Conservation (phyloP, 2,888 invertebrate species). For the Cosmopolites sordidus region DNA sequence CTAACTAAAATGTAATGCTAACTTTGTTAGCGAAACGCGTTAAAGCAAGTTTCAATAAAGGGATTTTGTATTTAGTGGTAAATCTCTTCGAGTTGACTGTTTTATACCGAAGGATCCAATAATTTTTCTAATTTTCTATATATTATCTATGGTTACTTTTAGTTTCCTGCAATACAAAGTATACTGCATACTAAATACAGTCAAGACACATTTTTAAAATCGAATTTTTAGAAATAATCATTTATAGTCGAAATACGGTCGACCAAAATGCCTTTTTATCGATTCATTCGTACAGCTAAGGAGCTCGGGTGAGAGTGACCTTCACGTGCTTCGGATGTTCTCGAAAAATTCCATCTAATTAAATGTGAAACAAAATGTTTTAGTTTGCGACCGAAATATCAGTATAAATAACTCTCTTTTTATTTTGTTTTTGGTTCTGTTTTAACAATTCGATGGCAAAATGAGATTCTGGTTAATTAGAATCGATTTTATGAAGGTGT, state of each 20-base stretch:
- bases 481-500: neutral
- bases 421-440: conserved; percentile 7
- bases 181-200: too few relatives aligned
- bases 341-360: conserved; percentile 25
- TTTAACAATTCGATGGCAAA: conserved; percentile 20
- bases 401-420: conserved; percentile 21
- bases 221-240: too few relatives aligned
- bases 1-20: too few relatives aligned
- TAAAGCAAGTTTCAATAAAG: too few relatives aligned
- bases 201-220: too few relatives aligned
- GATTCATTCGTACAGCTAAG: neutral
- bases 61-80: too few relatives aligned
- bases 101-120: too few relatives aligned
- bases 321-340: conserved; percentile 18
- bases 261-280: neutral
- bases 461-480: conserved; percentile 20
- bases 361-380: conserved; percentile 20
- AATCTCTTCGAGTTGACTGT: too few relatives aligned
- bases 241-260: neutral
- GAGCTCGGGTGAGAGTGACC: conserved; percentile 5
- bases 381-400: conserved; percentile 21
- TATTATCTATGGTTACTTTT: too few relatives aligned
- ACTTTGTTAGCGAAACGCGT: too few relatives aligned
- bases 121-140: too few relatives aligned
- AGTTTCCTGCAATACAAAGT: too few relatives aligned